Percentiles rank a stretch among this genome's conserved stretches.
Conservation (phyloP, 2,797 vertebrate genomes). For the Arremon brunneinucha region DNA sequence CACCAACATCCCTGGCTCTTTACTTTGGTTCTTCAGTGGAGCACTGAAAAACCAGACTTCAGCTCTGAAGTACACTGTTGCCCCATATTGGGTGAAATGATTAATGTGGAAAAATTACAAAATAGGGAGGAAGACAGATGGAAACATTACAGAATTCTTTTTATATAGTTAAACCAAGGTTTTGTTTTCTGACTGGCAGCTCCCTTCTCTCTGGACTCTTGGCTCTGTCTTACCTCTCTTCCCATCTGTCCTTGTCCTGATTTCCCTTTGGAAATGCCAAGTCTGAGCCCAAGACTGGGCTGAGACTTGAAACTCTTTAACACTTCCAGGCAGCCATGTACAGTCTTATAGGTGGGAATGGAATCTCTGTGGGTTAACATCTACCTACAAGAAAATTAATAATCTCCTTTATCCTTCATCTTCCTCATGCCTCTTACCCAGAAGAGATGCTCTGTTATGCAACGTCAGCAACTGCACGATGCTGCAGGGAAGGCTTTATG, state of each 20-base stretch:
- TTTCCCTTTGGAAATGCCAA: neutral
- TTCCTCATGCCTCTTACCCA: neutral
- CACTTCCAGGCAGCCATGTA: neutral
- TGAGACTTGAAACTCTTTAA: neutral
- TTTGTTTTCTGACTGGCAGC: neutral
- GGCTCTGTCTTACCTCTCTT: neutral
- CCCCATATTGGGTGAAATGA: neutral
- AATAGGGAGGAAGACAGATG: neutral
- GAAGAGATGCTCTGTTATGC: neutral
- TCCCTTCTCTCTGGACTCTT: neutral
- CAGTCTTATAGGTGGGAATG: neutral
- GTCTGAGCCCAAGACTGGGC: neutral
- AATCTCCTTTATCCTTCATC: neutral
- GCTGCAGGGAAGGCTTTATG: neutral
- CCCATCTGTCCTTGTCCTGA: neutral
- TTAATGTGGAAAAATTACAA: neutral
- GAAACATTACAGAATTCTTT: neutral
- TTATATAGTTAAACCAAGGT: neutral
- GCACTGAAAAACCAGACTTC: neutral
- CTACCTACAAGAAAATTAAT: neutral
- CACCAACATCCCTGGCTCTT: neutral
- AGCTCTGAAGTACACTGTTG: neutral
- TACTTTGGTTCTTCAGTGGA: neutral
- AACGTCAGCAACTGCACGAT: neutral
- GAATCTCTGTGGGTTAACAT: neutral